A percentile compares a stretch with the other conserved stretches of the same genome.
These are phyloP conservation scores for Heliconius hortense DNA, from an alignment of 2,888 invertebrate genomes.

Conservation along the genomic window DNA sequence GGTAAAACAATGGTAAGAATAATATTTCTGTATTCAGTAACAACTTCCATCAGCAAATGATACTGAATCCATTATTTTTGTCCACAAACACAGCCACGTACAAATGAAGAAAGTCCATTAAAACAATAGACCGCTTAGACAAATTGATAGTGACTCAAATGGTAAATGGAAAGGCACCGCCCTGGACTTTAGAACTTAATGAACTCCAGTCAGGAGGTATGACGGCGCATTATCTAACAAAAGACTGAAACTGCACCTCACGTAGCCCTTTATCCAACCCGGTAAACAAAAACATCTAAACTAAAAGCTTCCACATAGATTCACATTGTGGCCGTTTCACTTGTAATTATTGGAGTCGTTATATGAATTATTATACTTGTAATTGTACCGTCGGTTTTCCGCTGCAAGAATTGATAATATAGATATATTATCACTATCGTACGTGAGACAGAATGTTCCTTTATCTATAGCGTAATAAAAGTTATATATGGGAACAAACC, in stretches of 20 bases:
- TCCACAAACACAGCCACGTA: constrained; percentile 37
- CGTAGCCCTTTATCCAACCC: constrained; percentile 63
- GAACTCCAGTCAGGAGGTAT: constrained; percentile 62
- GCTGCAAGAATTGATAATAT: constrained; percentile 41
- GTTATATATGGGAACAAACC: constrained; percentile 26
- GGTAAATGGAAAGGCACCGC: constrained; percentile 58
- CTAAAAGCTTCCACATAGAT: constrained; percentile 63
- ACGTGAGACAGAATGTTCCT: constrained; percentile 37
- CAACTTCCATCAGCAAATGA: constrained; percentile 21
- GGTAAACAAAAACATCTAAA: constrained; percentile 62
- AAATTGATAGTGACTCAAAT: constrained; percentile 47
- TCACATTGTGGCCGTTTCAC: constrained; percentile 31
- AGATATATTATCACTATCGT: constrained; percentile 38
- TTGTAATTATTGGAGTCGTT: constrained; percentile 39
- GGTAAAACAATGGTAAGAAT: constrained; percentile 12
- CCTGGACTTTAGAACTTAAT: constrained; percentile 64
- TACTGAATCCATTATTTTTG: constrained; percentile 30
- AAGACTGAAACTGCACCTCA: constrained; percentile 64
- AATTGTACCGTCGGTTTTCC: constrained; percentile 43
- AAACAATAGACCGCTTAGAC: constrained; percentile 53
- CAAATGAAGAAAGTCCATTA: constrained; percentile 46
- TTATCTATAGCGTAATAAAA: constrained; percentile 38
- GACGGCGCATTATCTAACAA: constrained; percentile 73
- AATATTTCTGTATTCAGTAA: background rate
- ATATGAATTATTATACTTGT: constrained; percentile 43